phyloP scores from a whole-genome alignment of 2,888 invertebrate species.

The Drosophila aldrichi region DNA sequence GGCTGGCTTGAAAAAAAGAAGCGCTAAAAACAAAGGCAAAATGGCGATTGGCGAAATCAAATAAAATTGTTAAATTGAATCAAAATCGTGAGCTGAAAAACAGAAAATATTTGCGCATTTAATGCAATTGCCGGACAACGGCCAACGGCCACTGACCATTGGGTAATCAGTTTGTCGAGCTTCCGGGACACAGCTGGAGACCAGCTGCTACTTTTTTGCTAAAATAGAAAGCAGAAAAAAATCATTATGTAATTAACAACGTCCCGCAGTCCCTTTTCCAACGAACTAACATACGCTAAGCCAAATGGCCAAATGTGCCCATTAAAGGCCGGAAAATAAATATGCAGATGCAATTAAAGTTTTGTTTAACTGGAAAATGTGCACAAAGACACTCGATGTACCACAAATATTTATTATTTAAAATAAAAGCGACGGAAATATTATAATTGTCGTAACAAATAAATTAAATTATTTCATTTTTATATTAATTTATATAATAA shows the following conservation, averaged over 20 bases:
- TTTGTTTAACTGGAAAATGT: too few relatives aligned
- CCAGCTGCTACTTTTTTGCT: constrained; percentile 27
- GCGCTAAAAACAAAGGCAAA: constrained; percentile 44
- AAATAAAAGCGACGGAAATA: too few relatives aligned
- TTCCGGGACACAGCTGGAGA: constrained; percentile 22
- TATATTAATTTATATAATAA: too few relatives aligned
- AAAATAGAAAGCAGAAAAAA: constrained; percentile 14
- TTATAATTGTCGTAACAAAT: too few relatives aligned
- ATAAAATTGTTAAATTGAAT: constrained; percentile 81
- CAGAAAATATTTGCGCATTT: constrained; percentile 73
- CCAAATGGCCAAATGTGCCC: not conserved
- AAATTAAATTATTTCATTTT: too few relatives aligned
- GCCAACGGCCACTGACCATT: constrained; percentile 7
- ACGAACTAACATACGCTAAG: constrained; percentile 33
- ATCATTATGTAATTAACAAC: constrained; percentile 66
- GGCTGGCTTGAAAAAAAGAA: constrained; percentile 30
- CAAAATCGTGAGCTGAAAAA: constrained; percentile 75
- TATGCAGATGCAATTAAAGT: not conserved
- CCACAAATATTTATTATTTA: too few relatives aligned
- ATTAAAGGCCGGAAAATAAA: not conserved
- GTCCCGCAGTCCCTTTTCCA: constrained; percentile 1
- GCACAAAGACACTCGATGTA: not conserved
- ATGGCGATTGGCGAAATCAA: constrained; percentile 64
- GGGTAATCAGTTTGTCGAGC: constrained; percentile 54
- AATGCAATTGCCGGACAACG: constrained; percentile 67